A percentile compares a stretch with the other conserved stretches of the same genome.
These are phyloP conservation scores for Helicoverpa armigera DNA, from an alignment of 1,140 invertebrate genomes.

Conservation along the genomic window DNA sequence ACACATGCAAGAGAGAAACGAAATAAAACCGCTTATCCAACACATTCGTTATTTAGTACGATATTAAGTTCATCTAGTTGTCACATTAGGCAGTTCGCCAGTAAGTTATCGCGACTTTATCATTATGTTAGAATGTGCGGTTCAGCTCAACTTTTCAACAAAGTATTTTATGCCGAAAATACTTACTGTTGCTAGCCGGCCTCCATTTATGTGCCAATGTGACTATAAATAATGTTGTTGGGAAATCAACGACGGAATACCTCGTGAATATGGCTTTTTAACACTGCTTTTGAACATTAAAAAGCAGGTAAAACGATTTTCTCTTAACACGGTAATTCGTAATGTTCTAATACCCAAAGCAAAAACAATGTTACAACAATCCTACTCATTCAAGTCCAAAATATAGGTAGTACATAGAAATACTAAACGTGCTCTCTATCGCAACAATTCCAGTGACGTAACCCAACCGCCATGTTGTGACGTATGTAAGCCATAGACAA, in stretches of 20 bases:
- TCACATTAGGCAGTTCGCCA: conserved; percentile 19
- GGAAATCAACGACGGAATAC: too few relatives aligned
- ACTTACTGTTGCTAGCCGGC: too few relatives aligned
- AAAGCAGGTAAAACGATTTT: not conserved
- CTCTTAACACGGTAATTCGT: not conserved
- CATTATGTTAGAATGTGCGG: conserved; percentile 6
- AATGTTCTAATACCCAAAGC: not conserved
- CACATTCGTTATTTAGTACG: not conserved
- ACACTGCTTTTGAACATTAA: not conserved
- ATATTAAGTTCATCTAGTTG: conserved; percentile 17
- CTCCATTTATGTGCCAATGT: not conserved
- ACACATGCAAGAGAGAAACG: not conserved
- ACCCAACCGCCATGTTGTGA: conserved; percentile 17
- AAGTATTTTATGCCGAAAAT: not conserved
- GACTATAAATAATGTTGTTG: not conserved
- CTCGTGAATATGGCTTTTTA: not conserved
- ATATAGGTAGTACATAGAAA: too few relatives aligned
- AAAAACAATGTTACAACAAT: not conserved
- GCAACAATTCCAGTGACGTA: not conserved
- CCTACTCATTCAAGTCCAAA: not conserved
- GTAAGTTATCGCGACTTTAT: conserved; percentile 22
- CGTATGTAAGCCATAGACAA: conserved; percentile 23
- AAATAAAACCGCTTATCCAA: conserved; percentile 5
- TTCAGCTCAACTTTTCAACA: conserved; percentile 11
- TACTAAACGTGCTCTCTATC: not conserved